Base-by-base conservation (phyloP, 2,888 invertebrate species). In the Lutraria lutraria region DNA sequence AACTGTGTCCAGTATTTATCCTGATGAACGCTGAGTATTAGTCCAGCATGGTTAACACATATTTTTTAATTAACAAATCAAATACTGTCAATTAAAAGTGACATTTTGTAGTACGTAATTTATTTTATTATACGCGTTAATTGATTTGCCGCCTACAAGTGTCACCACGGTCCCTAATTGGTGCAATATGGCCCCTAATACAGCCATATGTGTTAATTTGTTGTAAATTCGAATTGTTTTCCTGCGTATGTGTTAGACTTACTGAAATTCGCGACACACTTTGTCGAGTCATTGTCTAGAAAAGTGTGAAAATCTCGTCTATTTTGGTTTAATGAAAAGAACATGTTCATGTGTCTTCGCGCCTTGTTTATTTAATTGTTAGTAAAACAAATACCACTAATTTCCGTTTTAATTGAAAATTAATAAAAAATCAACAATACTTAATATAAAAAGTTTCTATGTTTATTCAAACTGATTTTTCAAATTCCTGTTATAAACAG, bases 11-110 rank as follows among this genome's bases (percentile, higher is more conserved):
- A 76, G 76, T 76, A 76, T 76, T 34, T 76, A 76, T 76, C 16
- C 31, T 15, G 16, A 13, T 16, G 34, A 10, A 19, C 12, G 0
- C 31, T 76, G 76, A 76, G 76, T 76, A 76, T 76, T 76, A 31
- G 76, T 76, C 19, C 76, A 76, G 19, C 19, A 76, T 76, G 12
- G 25, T 76, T 31, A 76, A 31, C 29, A 10, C 25, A 25, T 15
- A 76, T 34, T 76, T 31, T 43, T 16, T 19, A 31, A 34, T 34
- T 19, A 76, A 76, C 19, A 19, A 76, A 76, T 16, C 0, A 31
- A 34, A 34, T 76, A 76, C 76, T 76, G 76, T 76, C 76, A 76
- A 76, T 76, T 76, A 76, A 31, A 34, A 34, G 34, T 76, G 76
- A 31, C 76, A 76, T 76, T 16, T 63, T 76, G 25, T 19, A 56